A percentile compares a stretch with the other conserved stretches of the same genome.
Conservation (phyloP, 2,113 vertebrate species). For the Stercorarius parasiticus region DNA sequence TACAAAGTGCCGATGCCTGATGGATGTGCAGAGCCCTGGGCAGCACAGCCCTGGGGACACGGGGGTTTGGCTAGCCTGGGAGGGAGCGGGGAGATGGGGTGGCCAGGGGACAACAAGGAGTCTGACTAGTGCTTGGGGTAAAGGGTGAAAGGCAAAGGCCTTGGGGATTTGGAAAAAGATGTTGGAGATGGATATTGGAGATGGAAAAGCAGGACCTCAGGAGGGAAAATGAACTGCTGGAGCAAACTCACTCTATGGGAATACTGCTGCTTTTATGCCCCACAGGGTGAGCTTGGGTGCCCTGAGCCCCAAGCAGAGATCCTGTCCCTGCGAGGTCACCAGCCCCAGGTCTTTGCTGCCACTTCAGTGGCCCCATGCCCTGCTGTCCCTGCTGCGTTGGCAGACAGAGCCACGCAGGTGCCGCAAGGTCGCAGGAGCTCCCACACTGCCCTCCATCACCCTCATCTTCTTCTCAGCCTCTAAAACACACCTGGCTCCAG, state of each 20-base stretch:
- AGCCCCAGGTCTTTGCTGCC: not conserved
- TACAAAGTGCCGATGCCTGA: not conserved
- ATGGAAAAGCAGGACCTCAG: not conserved
- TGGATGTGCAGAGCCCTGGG: not conserved
- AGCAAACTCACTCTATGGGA: not conserved
- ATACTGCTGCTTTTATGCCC: not conserved
- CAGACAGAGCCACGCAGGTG: not conserved
- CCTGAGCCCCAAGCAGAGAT: not conserved
- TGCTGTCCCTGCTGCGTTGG: not conserved
- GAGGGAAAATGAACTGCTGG: not conserved
- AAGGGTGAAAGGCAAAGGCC: not conserved
- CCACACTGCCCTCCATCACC: not conserved
- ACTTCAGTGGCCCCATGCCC: rapidly evolving
- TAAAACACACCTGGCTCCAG: not conserved
- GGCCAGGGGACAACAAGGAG: not conserved
- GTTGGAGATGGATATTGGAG: not conserved
- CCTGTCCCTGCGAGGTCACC: not conserved
- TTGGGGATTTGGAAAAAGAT: not conserved
- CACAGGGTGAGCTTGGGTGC: not conserved
- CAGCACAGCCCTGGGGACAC: not conserved
- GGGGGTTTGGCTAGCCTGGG: not conserved
- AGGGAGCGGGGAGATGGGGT: not conserved
- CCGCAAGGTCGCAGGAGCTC: not conserved
- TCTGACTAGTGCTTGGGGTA: not conserved
- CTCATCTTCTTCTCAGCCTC: not conserved